Conservation (phyloP, 2,797 vertebrate genomes). For the Hoplostethus atlanticus region DNA sequence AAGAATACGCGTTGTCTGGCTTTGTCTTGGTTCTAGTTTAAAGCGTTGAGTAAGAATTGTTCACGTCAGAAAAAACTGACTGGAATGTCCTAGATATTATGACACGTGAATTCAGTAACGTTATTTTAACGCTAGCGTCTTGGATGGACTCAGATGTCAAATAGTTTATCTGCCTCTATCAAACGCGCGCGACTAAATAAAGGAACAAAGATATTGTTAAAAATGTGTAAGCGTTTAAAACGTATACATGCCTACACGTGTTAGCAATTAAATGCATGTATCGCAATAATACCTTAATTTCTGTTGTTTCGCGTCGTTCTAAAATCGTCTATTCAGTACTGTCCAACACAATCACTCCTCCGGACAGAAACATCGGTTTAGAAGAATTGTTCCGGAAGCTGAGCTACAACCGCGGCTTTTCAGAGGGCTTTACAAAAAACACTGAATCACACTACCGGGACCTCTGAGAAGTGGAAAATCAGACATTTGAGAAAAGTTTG, state of each 20-base stretch:
- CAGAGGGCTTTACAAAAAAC: too few relatives aligned
- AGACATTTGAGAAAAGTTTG: neutral
- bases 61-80: neutral
- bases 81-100: neutral
- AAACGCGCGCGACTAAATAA: rapidly evolving
- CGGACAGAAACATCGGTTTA: constrained; percentile 39
- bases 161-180: neutral
- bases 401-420: too few relatives aligned
- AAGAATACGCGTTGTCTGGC: neutral
- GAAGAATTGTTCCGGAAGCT: constrained; percentile 32
- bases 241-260: rapidly evolving
- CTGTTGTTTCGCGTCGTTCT: constrained; percentile 10
- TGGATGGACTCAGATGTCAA: neutral
- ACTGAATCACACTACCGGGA: too few relatives aligned
- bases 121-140: neutral
- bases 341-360: constrained; percentile 3
- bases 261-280: rapidly evolving
- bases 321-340: constrained; percentile 9
- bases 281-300: neutral
- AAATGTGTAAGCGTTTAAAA: rapidly evolving
- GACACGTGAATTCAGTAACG: too few relatives aligned
- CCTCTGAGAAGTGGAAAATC: neutral
- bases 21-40: neutral
- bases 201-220: neutral
- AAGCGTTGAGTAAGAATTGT: neutral